phyloP scores from a whole-genome alignment of 2,888 invertebrate genomes.

The Creontiades dilutus region DNA sequence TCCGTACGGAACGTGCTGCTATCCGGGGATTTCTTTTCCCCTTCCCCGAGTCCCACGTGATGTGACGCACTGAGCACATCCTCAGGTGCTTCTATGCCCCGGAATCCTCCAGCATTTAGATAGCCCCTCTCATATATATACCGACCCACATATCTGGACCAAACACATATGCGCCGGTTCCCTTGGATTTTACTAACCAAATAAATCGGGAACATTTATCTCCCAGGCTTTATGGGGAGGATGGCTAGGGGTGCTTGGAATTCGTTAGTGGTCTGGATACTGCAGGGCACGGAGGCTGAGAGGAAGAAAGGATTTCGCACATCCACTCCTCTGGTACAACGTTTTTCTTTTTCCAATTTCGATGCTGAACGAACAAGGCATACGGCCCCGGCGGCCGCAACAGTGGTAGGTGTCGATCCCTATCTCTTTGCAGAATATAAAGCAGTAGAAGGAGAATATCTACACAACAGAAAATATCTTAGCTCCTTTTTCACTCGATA shows the following conservation, averaged over 20 bases:
- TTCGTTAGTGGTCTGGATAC: conserved; percentile 21
- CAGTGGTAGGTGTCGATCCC: neutral
- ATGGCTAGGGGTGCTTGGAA: conserved; percentile 30
- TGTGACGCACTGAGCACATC: conserved; percentile 26
- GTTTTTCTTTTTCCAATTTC: conserved; percentile 7
- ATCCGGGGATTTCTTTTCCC: neutral
- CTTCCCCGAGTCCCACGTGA: neutral
- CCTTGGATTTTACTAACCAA: conserved; percentile 40
- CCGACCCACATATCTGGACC: conserved; percentile 11
- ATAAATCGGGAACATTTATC: conserved; percentile 36
- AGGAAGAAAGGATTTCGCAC: conserved; percentile 17
- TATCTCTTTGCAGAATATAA: neutral
- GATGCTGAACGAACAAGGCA: neutral
- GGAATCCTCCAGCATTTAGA: conserved; percentile 17
- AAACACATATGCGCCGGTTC: conserved; percentile 4
- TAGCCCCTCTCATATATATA: neutral
- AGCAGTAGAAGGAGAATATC: neutral
- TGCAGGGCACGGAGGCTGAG: neutral
- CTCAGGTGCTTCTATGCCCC: neutral
- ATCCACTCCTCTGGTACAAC: neutral
- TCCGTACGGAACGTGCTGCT: neutral
- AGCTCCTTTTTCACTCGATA: neutral
- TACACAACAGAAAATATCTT: neutral
- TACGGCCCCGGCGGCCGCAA: neutral
- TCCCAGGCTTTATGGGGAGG: conserved; percentile 22